These are phyloP conservation scores for Peromyscus leucopus DNA, from an alignment of 2,113 vertebrate species.

Conservation along the genomic window DNA sequence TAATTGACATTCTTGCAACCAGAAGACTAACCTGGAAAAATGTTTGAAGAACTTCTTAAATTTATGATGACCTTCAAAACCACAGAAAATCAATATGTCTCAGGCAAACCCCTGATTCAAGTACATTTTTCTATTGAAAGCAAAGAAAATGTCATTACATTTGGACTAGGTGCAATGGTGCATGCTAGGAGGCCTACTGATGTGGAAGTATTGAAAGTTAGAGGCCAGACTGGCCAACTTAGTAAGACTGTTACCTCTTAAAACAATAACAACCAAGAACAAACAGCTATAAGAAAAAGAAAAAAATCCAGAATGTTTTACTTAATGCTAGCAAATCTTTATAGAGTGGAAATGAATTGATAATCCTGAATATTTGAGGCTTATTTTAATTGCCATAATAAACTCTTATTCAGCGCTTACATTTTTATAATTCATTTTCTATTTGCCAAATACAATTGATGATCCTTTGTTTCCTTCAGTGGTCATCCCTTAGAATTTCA, in stretches of 20 bases:
- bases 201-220: background rate
- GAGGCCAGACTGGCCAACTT: background rate
- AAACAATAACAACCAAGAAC: background rate
- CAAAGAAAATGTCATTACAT: background rate
- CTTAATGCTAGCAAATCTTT: background rate
- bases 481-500: background rate
- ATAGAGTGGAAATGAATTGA: background rate
- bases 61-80: background rate
- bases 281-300: background rate
- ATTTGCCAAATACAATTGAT: background rate
- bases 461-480: background rate
- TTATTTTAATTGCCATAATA: conserved; percentile 3
- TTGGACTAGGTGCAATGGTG: background rate
- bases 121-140: background rate
- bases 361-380: background rate
- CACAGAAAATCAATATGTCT: background rate
- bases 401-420: background rate
- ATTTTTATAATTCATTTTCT: background rate
- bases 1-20: background rate
- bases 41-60: background rate
- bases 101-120: background rate
- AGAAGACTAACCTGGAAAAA: background rate
- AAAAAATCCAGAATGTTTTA: background rate
- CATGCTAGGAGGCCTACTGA: background rate
- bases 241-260: background rate